A percentile compares a stretch with the other conserved stretches of the same genome.
Conservation (phyloP, 2,888 invertebrate species). For the Caenorhabditis sp. region DNA sequence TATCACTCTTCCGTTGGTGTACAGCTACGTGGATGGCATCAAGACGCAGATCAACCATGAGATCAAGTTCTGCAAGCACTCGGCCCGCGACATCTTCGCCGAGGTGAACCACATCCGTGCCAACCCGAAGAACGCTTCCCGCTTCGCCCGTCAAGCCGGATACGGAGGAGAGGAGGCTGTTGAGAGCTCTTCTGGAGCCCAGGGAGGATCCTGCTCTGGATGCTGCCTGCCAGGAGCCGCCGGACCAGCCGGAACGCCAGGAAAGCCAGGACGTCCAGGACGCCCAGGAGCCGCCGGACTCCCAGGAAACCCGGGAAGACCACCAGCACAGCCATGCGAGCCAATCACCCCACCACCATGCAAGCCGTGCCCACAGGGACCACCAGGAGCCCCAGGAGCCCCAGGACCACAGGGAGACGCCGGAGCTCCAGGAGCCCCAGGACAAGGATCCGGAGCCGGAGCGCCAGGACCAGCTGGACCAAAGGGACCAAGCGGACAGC, state of each 20-base stretch:
- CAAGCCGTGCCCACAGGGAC: slow-evolving; percentile 69
- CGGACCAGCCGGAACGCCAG: slow-evolving; percentile 72
- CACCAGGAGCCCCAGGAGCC: slow-evolving; percentile 68
- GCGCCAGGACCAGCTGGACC: slow-evolving; percentile 65
- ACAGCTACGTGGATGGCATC: slow-evolving; percentile 66
- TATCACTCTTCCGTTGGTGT: slow-evolving; percentile 64
- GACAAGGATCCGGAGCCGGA: slow-evolving; percentile 62
- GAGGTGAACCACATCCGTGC: slow-evolving; percentile 69
- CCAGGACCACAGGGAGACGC: slow-evolving; percentile 66
- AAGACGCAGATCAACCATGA: slow-evolving; percentile 64
- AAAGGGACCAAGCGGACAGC: slow-evolving; percentile 68
- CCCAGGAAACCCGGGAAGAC: slow-evolving; percentile 67
- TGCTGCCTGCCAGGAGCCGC: slow-evolving; percentile 73
- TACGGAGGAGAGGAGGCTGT: slow-evolving; percentile 54
- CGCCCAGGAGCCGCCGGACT: slow-evolving; percentile 68
- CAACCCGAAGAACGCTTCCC: slow-evolving; percentile 52
- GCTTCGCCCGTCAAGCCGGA: slow-evolving; percentile 70
- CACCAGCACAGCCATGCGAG: slow-evolving; percentile 66
- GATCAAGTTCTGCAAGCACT: slow-evolving; percentile 65
- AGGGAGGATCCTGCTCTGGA: slow-evolving; percentile 62
- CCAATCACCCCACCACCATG: slow-evolving; percentile 68
- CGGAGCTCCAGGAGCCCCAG: slow-evolving; percentile 67
- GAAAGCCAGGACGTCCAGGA: slow-evolving; percentile 69
- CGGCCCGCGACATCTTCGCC: slow-evolving; percentile 70
- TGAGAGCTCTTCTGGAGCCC: slow-evolving; percentile 16